Base-by-base conservation (phyloP, 2,113 vertebrate species). In the Nerophis lumbriciformis region DNA sequence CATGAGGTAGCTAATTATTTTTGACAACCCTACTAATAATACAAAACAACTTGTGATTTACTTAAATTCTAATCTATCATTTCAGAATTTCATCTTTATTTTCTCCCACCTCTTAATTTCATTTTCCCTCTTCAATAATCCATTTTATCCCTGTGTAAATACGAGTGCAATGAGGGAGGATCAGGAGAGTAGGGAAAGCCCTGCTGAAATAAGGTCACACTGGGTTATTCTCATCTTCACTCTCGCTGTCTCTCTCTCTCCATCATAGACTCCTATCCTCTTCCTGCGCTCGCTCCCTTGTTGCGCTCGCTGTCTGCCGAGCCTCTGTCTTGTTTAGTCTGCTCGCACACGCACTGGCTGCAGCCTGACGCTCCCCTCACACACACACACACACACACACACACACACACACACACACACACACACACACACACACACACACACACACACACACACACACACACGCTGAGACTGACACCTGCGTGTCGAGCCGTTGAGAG, bases 401-500 rank as follows among this genome's bases (percentile, higher is more conserved):
- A 44, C 62, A 48, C 53, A 35, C 19, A 48, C 63, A 50, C 53
- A 45, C 21, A 56, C 47, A 37, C 69, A 51, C 35, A 8, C 35
- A n/a, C n/a, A n/a, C n/a, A n/a, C n/a, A 54, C 48, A 48, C 51
- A 61, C 47, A 57, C 6, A 6, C 35, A 63, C 3, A 39, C 67
- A 51, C 35, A 39, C 51, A 59, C 65, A 67, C 59, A 54, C 48
- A 48, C 51, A 61, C 65, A 65, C 59, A 66, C 56, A 63, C 45
- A 62, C 10, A 61, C 6, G 63, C 72, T 59, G 78, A 73, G 68
- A 13, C 63, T 75, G 77, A 87, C 86, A 87, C 83, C 83, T 87
- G 85, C 82, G 77, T 65, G 69, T 76, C 52, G 85, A 87, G 79
- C 57, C 68, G 82, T 85, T 87, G 80, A 85, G 80, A 79, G 83